These are phyloP conservation scores for Malachius bipustulatus DNA, from an alignment of 2,888 invertebrate genomes.

Conservation along the genomic window DNA sequence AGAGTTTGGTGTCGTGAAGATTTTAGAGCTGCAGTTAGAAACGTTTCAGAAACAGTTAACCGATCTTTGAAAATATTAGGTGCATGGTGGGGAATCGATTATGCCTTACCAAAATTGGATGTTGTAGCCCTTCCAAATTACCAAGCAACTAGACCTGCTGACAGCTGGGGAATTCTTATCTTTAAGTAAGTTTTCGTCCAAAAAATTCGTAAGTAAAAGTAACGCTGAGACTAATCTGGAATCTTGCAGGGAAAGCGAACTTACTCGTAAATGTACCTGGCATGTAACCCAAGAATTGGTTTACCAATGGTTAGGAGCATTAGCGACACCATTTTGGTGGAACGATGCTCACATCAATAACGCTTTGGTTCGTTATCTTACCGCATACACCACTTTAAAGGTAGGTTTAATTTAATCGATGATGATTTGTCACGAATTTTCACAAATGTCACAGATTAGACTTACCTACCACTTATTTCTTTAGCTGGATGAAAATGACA, in stretches of 20 bases:
- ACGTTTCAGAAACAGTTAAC: conserved; percentile 46
- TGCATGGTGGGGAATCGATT: conserved; percentile 50
- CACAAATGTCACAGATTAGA: not conserved
- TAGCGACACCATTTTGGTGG: conserved; percentile 68
- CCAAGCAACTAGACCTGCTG: conserved; percentile 57
- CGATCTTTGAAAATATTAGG: conserved; percentile 48
- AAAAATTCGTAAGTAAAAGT: not conserved
- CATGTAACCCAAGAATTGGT: conserved; percentile 60
- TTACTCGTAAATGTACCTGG: conserved; percentile 52
- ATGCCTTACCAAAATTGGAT: conserved; percentile 57
- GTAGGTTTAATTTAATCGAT: too few relatives aligned
- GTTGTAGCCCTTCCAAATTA: conserved; percentile 62
- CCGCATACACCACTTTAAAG: conserved; percentile 59
- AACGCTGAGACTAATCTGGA: not conserved
- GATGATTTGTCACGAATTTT: not conserved
- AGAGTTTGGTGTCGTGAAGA: conserved; percentile 54
- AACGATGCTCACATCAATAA: conserved; percentile 64
- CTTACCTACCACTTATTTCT: conserved; percentile 13
- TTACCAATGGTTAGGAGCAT: conserved; percentile 70
- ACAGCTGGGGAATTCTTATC: conserved; percentile 68
- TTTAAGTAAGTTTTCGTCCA: conserved; percentile 49
- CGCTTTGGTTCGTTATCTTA: conserved; percentile 62
- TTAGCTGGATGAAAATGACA: conserved; percentile 58
- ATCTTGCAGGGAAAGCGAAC: conserved; percentile 59
- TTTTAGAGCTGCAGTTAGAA: conserved; percentile 45